Evolutionary conservation across 2,113 vertebrate genomes (phyloP), one percentile per base, ranked within the genome.

Genomic region (Macrotus californicus): DNA sequence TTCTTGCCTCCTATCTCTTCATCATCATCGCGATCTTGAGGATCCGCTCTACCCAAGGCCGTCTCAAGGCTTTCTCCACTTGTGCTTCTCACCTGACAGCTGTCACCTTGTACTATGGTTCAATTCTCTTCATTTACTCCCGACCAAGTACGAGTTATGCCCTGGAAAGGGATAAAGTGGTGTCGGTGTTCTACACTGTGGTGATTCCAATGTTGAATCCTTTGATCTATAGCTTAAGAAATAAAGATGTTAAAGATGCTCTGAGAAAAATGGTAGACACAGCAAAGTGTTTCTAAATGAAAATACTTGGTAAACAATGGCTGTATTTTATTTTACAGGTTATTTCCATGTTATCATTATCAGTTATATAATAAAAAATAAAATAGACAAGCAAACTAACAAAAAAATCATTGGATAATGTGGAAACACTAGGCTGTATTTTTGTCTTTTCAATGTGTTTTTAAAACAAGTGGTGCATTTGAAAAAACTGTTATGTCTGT

Each of bases 151-250:
- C 82, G 16, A 95, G 89, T 22, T 97, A 97, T 31, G 87, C 97
- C 7, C 91, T 96, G 67, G 82, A 96, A 9, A 79, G 94, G 72
- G 97, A 97, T 70, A 98, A 97, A 82, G 91, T 96, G 29, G 97
- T 96, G 41, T 97, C 97, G 0, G 80, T 97, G 24, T 97, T 98
- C 86, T 98, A 97, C 43, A 98, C 97, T 3, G 97, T 98, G 50
- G 69, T 96, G 6, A 94, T 98, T 36, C 97, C 87, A 0, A 89
- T 96, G 95, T 36, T 96, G 77, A 96, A 97, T 43, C 96, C 96
- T 1, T 69, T 97, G 46, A 94, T 97, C 73, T 98, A 97, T 69
- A 97, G 96, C 43, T 87, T 96, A 19, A 54, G 92, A 72, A 96
- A 97, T 50, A 96, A 97, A 90, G 97, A 97, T 46, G 89, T 97